Percentiles rank a stretch among this genome's conserved stretches.
Evolutionary conservation across 2,113 vertebrate species (phyloP).

Genomic region (Alligator mississippiensis): DNA sequence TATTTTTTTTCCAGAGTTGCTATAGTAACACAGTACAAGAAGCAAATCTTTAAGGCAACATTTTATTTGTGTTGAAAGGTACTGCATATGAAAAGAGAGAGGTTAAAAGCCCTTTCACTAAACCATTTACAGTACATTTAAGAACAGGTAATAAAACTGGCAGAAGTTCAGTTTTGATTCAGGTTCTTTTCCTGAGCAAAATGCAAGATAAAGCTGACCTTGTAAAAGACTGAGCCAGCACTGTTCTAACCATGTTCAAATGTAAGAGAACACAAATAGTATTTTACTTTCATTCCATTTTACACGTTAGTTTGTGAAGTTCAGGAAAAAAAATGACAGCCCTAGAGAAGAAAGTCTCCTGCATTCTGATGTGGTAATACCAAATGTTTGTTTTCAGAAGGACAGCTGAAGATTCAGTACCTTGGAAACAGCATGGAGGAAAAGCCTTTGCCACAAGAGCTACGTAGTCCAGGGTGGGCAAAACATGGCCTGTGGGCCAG

Average conservation of each 20-base stretch:
- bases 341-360: not conserved
- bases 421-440: not conserved
- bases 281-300: not conserved
- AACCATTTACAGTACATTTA: constrained; percentile 19
- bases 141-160: not conserved
- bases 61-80: constrained; percentile 24
- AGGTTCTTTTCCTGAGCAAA: not conserved
- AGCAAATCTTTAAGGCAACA: constrained; percentile 18
- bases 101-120: not conserved
- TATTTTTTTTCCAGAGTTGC: constrained; percentile 12
- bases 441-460: not conserved
- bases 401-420: not conserved
- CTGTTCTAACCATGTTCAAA: not conserved
- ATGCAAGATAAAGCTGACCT: not conserved
- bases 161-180: not conserved
- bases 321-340: not conserved
- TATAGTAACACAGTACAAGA: constrained; percentile 37
- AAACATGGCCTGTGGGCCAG: too few relatives aligned
- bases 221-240: not conserved
- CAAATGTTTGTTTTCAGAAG: not conserved
- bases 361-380: not conserved
- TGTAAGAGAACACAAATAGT: not conserved
- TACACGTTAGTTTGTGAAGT: too few relatives aligned
- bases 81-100: not conserved
- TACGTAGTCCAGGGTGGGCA: too few relatives aligned